Evolutionary conservation across 2,113 vertebrate species (phyloP), one percentile per base, ranked within the genome.

Genomic region (Phylloscopus whistleri): DNA sequence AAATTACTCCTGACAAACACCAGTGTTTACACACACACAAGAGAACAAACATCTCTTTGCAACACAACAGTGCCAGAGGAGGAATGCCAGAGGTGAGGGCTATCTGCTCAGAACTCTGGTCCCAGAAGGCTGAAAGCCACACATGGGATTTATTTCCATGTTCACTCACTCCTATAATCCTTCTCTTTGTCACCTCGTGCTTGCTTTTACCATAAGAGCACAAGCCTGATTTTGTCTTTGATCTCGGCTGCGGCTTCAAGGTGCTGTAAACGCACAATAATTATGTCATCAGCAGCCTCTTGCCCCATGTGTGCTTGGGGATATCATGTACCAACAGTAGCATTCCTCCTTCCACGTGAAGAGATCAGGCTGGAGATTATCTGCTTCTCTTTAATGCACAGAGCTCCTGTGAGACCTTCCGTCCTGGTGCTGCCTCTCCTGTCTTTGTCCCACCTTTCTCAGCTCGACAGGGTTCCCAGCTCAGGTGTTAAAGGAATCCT

Each of bases 211-310:
- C 67, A 48, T 56, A 70, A 72, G 59, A 88, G 72, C 1, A 0
- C 59, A 62, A 63, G 59, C 10, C 51, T 77, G 59, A 39, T 62
- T 90, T 59, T 79, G 53, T 43, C 90, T 91, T 90, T 94, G 82
- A 96, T 96, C 75, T 94, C 26, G 92, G 59, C 55, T 74, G 75
- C 7, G 33, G 82, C 73, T 95, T 80, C 30, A 53, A 86, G 72
- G 35, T 74, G 81, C 78, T 87, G 63, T 79, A 95, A 93, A 84
- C 10, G 56, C 78, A 59, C 78, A 84, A 70, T 70, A 93, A 95
- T 89, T 93, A 77, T 92, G 79, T 73, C 91, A 93, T 60, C 87
- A 93, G 48, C 83, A 67, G 77, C 35, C 31, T 94, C 75, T 91
- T 95, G 75, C 84, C 72, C 86, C 75, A 75, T 67, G 59, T 67